These are phyloP conservation scores for Megalonaias nervosa DNA, from an alignment of 1,140 invertebrate genomes.

Conservation along the genomic window DNA sequence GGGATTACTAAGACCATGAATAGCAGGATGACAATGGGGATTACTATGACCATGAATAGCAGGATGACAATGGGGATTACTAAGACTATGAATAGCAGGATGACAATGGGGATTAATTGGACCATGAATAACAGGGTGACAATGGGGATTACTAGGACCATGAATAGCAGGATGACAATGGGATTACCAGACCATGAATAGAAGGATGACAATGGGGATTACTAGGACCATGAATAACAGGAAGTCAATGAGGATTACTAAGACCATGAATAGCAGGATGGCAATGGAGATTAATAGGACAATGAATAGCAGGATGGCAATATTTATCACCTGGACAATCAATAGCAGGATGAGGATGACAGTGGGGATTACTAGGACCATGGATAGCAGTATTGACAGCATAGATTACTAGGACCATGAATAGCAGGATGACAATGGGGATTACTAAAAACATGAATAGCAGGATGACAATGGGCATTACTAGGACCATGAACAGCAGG, in stretches of 20 bases:
- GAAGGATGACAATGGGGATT: not conserved
- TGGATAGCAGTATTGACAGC: constrained; percentile 6
- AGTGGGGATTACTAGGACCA: constrained; percentile 7
- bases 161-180: no score
- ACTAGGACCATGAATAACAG: not conserved
- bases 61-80: constrained; percentile 4
- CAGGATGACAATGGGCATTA: constrained; percentile 5
- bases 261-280: not conserved
- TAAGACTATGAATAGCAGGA: not conserved
- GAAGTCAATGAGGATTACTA: not conserved
- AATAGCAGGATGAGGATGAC: not conserved
- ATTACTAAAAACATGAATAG: not conserved
- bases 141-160: no score
- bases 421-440: not conserved
- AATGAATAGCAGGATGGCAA: not conserved
- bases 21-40: constrained; percentile 7
- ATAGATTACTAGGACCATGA: constrained; percentile 1
- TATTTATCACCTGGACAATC: not conserved
- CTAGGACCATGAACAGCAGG: not conserved
- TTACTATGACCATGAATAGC: not conserved
- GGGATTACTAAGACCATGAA: not conserved
- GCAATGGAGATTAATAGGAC: not conserved
- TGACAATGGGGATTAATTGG: no score
- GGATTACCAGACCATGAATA: no score
- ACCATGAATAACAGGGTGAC: no score